Percentiles rank a stretch among this genome's conserved stretches.
Evolutionary conservation across 2,113 vertebrate species (phyloP).

Genomic region (Cnemophilus loriae): DNA sequence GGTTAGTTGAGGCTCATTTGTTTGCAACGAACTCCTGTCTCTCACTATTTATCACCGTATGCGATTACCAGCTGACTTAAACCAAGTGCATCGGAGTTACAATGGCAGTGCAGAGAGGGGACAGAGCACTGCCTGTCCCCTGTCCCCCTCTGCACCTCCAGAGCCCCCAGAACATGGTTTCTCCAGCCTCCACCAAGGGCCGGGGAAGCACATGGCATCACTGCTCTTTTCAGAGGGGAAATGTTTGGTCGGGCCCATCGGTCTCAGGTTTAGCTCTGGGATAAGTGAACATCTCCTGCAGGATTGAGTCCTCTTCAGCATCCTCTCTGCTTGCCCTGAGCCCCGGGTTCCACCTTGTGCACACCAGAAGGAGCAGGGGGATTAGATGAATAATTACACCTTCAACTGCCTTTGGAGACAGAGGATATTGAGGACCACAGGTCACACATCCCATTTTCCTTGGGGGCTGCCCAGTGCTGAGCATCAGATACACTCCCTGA

Average conservation of each 20-base stretch:
- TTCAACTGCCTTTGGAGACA: neutral
- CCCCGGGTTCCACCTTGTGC: neutral
- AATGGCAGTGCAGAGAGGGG: neutral
- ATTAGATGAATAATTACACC: neutral
- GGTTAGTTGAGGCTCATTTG: slow-evolving; percentile 57
- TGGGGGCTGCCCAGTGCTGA: neutral
- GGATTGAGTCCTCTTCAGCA: neutral
- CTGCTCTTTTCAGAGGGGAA: neutral
- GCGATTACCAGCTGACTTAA: neutral
- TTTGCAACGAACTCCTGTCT: slow-evolving; percentile 34
- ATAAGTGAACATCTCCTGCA: neutral
- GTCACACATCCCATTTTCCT: neutral
- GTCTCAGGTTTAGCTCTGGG: neutral
- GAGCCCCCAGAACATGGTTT: neutral
- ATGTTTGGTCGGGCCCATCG: neutral
- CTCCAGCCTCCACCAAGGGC: neutral
- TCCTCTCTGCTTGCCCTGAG: neutral
- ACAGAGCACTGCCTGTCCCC: neutral
- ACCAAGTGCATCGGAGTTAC: neutral
- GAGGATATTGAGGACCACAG: neutral
- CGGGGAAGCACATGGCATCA: fast-evolving
- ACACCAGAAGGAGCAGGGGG: neutral
- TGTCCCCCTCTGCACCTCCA: neutral
- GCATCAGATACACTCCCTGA: fast-evolving
- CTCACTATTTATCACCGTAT: neutral